Conservation (phyloP, 2,888 invertebrate genomes). For the Lamproptera curius region DNA sequence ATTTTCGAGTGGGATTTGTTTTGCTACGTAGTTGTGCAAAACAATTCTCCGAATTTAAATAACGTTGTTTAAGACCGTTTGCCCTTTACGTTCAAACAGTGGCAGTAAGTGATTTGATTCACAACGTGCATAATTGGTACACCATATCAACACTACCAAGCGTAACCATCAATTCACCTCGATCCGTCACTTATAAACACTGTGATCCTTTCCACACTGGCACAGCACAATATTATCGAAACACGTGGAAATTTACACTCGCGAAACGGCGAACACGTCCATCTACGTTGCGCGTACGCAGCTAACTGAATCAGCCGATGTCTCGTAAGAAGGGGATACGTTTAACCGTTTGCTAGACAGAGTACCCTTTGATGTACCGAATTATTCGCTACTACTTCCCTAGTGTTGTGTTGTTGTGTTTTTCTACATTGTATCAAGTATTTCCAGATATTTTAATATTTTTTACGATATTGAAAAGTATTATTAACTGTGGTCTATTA, state of each 20-base stretch:
- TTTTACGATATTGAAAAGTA: background rate
- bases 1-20: no score
- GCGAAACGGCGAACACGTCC: constrained; percentile 43
- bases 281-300: constrained; percentile 61
- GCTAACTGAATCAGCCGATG: constrained; percentile 54
- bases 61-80: no score
- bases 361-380: constrained; percentile 4
- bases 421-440: constrained; percentile 4
- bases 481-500: no score
- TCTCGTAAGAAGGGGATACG: constrained; percentile 40
- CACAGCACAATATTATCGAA: constrained; percentile 33
- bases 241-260: constrained; percentile 45
- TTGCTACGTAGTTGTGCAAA: no score
- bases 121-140: no score
- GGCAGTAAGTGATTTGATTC: no score
- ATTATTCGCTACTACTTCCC: constrained; percentile 20
- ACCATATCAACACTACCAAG: no score
- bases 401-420: background rate
- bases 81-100: no score
- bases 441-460: no score
- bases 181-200: constrained; percentile 27
- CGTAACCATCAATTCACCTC: constrained; percentile 22
- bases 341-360: background rate
- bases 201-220: constrained; percentile 37
- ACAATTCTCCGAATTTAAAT: no score